Evolutionary conservation across 2,888 invertebrate species (phyloP).

Genomic region (Drosophila maculinotata): DNA sequence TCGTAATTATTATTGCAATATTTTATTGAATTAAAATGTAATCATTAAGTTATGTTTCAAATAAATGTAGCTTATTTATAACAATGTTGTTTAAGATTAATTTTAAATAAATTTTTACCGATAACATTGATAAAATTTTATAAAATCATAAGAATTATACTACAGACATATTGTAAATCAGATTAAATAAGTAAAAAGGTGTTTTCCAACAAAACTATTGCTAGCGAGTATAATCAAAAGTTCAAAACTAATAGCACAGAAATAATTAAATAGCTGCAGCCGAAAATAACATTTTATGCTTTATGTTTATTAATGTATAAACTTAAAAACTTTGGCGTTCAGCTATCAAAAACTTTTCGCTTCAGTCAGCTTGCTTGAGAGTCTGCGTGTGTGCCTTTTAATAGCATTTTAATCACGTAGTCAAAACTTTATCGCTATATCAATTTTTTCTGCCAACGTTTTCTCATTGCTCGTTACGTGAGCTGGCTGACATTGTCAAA

Average conservation of each 20-base stretch:
- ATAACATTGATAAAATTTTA: no score
- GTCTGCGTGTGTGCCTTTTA: not conserved
- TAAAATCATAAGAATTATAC: no score
- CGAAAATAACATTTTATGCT: not conserved
- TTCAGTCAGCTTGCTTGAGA: slow-evolving; percentile 5
- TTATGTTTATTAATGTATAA: slow-evolving; percentile 22
- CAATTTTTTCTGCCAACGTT: slow-evolving; percentile 13
- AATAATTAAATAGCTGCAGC: slow-evolving; percentile 15
- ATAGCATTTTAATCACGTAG: slow-evolving; percentile 54
- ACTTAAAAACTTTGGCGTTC: slow-evolving; percentile 16
- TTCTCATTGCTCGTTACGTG: slow-evolving; percentile 23
- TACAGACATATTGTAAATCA: no score
- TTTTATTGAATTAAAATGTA: no score
- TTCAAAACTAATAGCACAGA: slow-evolving; percentile 5
- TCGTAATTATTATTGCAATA: not conserved
- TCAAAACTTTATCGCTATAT: slow-evolving; percentile 49
- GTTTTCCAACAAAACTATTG: not conserved
- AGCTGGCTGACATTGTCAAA: slow-evolving; percentile 48
- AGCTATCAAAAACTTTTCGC: slow-evolving; percentile 25
- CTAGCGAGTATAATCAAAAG: slow-evolving; percentile 7
- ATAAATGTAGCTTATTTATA: no score
- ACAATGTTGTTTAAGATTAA: no score
- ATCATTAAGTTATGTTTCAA: no score
- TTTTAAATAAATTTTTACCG: no score
- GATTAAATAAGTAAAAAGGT: no score